These are phyloP conservation scores for Craterocephalus amniculus DNA, from an alignment of 2,797 vertebrate species.

Conservation along the genomic window DNA sequence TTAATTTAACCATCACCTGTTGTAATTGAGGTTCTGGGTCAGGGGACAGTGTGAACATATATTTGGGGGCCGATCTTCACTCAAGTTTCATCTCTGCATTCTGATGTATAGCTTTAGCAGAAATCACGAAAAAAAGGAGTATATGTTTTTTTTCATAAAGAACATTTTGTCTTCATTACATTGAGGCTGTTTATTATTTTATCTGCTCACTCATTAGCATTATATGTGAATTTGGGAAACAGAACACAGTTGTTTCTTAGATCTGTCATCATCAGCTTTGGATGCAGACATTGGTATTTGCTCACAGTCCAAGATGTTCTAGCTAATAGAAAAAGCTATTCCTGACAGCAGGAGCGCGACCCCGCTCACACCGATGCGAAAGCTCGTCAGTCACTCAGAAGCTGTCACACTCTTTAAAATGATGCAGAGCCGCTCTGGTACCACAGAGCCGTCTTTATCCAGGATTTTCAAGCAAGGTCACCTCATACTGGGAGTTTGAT, in stretches of 20 bases:
- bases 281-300: conserved; percentile 34
- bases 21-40: conserved; percentile 31
- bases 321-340: conserved; percentile 79
- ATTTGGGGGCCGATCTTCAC: conserved; percentile 13
- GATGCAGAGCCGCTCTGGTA: conserved; percentile 17
- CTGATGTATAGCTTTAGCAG: not conserved
- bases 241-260: not conserved
- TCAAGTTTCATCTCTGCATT: conserved; percentile 15
- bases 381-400: conserved; percentile 25
- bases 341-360: conserved; percentile 64
- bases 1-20: conserved; percentile 7
- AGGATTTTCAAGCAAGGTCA: conserved; percentile 46
- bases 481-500: conserved; percentile 37
- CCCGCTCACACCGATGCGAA: conserved; percentile 45
- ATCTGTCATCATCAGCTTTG: not conserved
- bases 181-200: too few species aligned
- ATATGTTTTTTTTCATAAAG: too few species aligned
- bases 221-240: too few species aligned
- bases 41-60: conserved; percentile 25
- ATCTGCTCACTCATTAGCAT: too few species aligned
- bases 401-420: conserved; percentile 35
- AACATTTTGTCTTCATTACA: too few species aligned
- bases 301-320: conserved; percentile 68
- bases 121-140: not conserved
- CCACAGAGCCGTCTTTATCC: conserved; percentile 24